Evolutionary conservation across 1,140 invertebrate genomes (phyloP), one percentile per base, ranked within the genome.

Genomic region (Ceratitis capitata): DNA sequence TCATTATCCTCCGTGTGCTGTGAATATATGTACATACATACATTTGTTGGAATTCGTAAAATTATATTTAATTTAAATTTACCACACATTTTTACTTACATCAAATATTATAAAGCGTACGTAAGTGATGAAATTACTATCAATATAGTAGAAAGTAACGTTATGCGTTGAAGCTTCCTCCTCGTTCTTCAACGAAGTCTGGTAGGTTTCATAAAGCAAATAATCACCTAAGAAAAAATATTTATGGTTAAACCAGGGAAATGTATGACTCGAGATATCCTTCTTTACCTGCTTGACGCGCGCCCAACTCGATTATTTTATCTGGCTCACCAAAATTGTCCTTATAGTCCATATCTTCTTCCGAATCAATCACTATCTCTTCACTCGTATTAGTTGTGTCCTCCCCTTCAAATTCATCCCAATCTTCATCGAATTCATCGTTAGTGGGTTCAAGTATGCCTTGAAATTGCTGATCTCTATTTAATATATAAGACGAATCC

Each of bases 121-220:
- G 35, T 89, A 91, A 35, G 90, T 91, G 83, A 91, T 89, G 35
- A 83, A 89, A 45, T 85, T 53, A 32, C 85, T 90, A 74, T 91
- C 90, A 0, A 91, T 88, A 45, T 87, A 91, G 82, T 91, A 90
- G 74, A 91, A 91, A 6, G 42, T 49, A 2, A 90, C 84, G 0
- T 88, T 86, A 16, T 87, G 88, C 39, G 88, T 89, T 14, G 49
- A 64, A 4, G 85, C 51, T 12, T 42, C 23, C 35, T 74, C 1
- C 16, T 45, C 39, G 6, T 42, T n/a, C 74, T 47, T 9, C 61
- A 69, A 3, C 0, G 88, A 87, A 0, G 88, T 87, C 58, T 89
- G 88, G 85, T 86, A 88, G 9, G 86, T 86, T 32, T 91, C 87
- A 53, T 86, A 91, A 0, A 91, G 35, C 29, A 91, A 84, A 78